A percentile compares a stretch with the other conserved stretches of the same genome.
Conservation (phyloP, 2,797 vertebrate genomes). For the Triplophysa bombifrons region DNA sequence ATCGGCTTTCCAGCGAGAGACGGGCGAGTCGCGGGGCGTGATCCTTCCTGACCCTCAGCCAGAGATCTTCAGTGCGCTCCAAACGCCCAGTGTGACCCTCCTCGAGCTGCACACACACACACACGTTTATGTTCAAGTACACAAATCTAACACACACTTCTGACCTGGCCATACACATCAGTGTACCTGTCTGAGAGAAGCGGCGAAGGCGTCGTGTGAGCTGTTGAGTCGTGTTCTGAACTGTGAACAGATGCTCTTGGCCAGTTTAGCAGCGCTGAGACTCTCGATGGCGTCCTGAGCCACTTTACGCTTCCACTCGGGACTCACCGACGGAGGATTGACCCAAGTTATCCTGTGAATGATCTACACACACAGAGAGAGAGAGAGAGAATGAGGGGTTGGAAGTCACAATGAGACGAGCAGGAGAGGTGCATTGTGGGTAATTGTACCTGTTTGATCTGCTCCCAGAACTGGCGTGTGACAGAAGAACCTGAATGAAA, state of each 20-base stretch:
- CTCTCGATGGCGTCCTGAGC: constrained; percentile 98
- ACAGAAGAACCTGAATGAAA: constrained; percentile 96
- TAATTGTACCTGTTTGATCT: constrained; percentile 91
- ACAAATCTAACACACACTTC: constrained; percentile 17
- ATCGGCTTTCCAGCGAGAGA: constrained; percentile 94
- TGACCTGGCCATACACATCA: neutral
- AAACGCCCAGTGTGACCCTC: constrained; percentile 93
- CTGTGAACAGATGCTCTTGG: constrained; percentile 97
- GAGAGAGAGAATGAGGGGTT: neutral
- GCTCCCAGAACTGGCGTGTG: constrained; percentile 93
- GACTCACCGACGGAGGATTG: constrained; percentile 89
- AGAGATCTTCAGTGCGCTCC: constrained; percentile 95
- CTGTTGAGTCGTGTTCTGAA: constrained; percentile 94
- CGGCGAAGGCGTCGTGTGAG: constrained; percentile 94
- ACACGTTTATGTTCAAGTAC: neutral
- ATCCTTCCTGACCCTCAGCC: constrained; percentile 95
- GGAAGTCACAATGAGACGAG: no score
- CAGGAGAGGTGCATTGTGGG: neutral
- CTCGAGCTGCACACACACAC: constrained; percentile 81
- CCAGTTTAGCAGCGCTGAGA: constrained; percentile 94
- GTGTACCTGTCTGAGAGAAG: constrained; percentile 89
- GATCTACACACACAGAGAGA: constrained; percentile 75
- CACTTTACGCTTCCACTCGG: constrained; percentile 96
- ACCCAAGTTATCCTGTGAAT: constrained; percentile 94
- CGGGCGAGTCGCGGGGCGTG: constrained; percentile 93